These are phyloP conservation scores for Rhinolophus ferrumequinum DNA, from an alignment of 2,113 vertebrate genomes.

Conservation along the genomic window DNA sequence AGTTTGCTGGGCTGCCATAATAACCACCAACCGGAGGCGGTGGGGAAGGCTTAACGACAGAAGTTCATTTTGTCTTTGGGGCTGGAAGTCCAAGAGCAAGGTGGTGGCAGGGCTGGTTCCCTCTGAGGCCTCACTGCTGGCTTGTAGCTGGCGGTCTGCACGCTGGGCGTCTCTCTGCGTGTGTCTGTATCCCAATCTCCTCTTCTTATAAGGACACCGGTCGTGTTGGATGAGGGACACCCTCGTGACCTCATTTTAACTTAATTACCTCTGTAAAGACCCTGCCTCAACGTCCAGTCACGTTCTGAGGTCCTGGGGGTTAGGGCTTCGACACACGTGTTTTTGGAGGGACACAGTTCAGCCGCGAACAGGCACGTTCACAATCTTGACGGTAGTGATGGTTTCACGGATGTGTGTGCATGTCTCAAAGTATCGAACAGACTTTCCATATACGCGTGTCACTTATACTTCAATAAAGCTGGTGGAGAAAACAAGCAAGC, in stretches of 20 bases:
- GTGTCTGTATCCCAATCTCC: no score
- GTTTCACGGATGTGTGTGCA: background rate
- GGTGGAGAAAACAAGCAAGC: background rate
- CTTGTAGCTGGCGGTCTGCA: rapidly evolving
- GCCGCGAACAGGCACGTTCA: background rate
- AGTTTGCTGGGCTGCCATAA: no score
- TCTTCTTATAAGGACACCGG: background rate
- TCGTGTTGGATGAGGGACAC: background rate
- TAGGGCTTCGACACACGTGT: background rate
- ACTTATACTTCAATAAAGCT: background rate
- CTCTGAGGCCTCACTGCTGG: background rate
- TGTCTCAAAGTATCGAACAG: background rate
- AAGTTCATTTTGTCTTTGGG: no score
- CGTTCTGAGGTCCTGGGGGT: background rate
- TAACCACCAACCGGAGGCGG: no score
- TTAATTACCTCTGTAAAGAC: background rate
- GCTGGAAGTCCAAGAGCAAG: no score
- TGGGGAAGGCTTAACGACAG: no score
- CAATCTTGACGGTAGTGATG: no score
- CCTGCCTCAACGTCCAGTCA: background rate
- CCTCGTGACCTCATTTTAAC: background rate
- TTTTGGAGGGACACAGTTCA: background rate
- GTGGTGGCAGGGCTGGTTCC: background rate
- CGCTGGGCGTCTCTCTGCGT: rapidly evolving
- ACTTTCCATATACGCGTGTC: background rate